phyloP scores from a whole-genome alignment of 1,140 invertebrate genomes.

The Aporrectodea caliginosa region DNA sequence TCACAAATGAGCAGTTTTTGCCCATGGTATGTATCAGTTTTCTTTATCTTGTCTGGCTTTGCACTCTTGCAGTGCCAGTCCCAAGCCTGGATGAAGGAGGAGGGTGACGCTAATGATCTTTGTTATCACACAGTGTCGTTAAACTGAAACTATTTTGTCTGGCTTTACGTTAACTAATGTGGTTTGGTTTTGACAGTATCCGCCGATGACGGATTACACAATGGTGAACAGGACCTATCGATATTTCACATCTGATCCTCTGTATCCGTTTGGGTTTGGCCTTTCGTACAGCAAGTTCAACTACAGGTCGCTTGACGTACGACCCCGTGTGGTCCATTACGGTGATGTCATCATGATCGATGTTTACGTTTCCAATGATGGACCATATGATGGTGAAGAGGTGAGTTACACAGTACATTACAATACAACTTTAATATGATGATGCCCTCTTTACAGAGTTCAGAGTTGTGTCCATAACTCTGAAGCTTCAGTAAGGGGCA shows the following conservation, averaged over 20 bases:
- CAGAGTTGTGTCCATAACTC: neutral
- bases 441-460: neutral
- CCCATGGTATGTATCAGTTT: no score
- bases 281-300: slow-evolving; percentile 33
- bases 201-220: slow-evolving; percentile 26
- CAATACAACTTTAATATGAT: no score
- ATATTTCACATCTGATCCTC: slow-evolving; percentile 19
- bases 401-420: no score
- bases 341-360: slow-evolving; percentile 4
- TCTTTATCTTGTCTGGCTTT: no score
- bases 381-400: slow-evolving; percentile 25
- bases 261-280: slow-evolving; percentile 35
- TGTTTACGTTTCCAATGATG: slow-evolving; percentile 11
- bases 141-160: no score
- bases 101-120: no score
- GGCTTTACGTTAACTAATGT: no score
- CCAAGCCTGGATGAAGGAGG: no score
- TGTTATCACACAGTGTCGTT: no score
- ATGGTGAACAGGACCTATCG: slow-evolving; percentile 26
- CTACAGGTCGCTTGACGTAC: slow-evolving; percentile 22
- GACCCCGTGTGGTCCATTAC: slow-evolving; percentile 5
- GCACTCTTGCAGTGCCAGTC: no score
- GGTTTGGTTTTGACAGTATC: no score
- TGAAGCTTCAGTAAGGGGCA: neutral
- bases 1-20: no score